A percentile compares a stretch with the other conserved stretches of the same genome.
These are phyloP conservation scores for Agapornis roseicollis DNA, from an alignment of 2,113 vertebrate species.

Conservation along the genomic window DNA sequence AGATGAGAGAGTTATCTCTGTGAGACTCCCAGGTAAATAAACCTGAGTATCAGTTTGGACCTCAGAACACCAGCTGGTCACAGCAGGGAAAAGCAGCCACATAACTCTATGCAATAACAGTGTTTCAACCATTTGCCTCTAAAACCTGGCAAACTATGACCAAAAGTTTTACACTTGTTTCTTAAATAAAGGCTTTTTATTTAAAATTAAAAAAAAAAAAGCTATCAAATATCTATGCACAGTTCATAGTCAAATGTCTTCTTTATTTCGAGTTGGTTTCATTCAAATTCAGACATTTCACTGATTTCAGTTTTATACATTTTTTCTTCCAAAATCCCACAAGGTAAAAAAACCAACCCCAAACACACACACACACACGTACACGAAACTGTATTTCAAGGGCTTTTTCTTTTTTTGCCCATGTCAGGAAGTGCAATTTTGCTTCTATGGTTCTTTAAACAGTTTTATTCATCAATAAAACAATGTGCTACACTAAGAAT, in stretches of 20 bases:
- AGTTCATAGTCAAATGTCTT: not conserved
- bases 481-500: not conserved
- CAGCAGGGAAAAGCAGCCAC: not conserved
- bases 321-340: not conserved
- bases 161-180: not conserved
- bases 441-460: slow-evolving; percentile 1
- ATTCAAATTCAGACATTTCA: not conserved
- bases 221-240: not conserved
- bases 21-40: not conserved
- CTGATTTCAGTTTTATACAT: not conserved
- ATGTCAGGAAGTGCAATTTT: not conserved
- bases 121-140: not conserved
- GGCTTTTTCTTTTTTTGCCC: not conserved
- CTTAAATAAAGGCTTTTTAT: not conserved
- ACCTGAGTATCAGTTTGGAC: not conserved
- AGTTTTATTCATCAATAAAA: not conserved
- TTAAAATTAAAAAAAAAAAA: not conserved
- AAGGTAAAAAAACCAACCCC: not conserved
- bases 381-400: not conserved
- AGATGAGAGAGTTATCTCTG: not conserved
- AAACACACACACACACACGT: not conserved
- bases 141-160: not conserved
- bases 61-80: not conserved
- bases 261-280: not conserved
- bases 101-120: not conserved